phyloP scores from a whole-genome alignment of 1,140 invertebrate genomes.

The Magallana ariakensis region DNA sequence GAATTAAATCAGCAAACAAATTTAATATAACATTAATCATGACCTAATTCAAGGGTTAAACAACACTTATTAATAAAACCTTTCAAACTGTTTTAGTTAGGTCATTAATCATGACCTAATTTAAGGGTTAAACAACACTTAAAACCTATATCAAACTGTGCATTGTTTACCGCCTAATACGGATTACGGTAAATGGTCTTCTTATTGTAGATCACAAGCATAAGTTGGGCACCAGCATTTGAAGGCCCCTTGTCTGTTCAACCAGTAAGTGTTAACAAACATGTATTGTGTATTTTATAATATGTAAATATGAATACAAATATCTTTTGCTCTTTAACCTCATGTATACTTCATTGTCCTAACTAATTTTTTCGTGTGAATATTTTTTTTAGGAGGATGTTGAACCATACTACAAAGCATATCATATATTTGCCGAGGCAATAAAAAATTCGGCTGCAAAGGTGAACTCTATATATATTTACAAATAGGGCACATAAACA shows the following conservation, averaged over 20 bases:
- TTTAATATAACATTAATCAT: no score
- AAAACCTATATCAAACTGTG: no score
- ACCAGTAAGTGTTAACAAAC: conserved; percentile 56
- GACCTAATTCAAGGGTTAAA: no score
- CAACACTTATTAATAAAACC: no score
- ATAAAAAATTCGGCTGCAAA: conserved; percentile 62
- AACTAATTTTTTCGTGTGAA: neutral
- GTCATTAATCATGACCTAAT: no score
- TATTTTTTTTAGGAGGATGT: conserved; percentile 68
- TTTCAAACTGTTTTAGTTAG: no score
- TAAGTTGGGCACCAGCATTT: conserved; percentile 77
- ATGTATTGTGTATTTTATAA: neutral
- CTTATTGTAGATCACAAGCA: conserved; percentile 69
- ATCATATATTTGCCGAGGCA: conserved; percentile 71
- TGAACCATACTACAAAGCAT: conserved; percentile 72
- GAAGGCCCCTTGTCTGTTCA: conserved; percentile 72
- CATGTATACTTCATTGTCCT: neutral
- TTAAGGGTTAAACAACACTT: no score
- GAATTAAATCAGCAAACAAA: no score
- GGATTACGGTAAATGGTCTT: neutral
- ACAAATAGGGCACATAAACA: neutral
- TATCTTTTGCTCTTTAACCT: no score
- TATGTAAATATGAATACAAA: neutral
- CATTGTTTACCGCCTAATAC: no score
- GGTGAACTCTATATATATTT: conserved; percentile 55